Evolutionary conservation across 2,888 invertebrate species (phyloP).

Genomic region (Tenthredo mesomela): DNA sequence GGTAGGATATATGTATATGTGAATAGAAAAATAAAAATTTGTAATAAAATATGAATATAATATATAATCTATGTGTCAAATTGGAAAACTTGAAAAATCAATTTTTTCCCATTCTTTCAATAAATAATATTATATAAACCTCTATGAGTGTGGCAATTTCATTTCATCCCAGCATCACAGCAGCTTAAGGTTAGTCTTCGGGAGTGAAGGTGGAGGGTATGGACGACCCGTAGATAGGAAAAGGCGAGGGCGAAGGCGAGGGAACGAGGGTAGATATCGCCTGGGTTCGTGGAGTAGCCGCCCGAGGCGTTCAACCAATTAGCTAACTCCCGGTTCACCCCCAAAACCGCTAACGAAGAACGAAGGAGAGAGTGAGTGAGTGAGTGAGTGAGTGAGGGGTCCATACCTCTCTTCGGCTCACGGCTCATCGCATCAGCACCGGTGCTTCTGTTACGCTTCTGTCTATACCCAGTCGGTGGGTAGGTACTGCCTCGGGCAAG

Average conservation of each 20-base stretch:
- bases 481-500: slow-evolving; percentile 25
- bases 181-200: slow-evolving; percentile 5
- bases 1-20: not conserved
- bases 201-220: not conserved
- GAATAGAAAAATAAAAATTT: not conserved
- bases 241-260: slow-evolving; percentile 10
- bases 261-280: slow-evolving; percentile 60
- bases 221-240: slow-evolving; percentile 12
- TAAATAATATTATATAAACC: not conserved
- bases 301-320: slow-evolving; percentile 74
- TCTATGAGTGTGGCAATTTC: slow-evolving; percentile 16
- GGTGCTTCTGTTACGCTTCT: slow-evolving; percentile 28
- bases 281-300: slow-evolving; percentile 67
- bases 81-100: not conserved
- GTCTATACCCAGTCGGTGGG: slow-evolving; percentile 13
- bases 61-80: not conserved
- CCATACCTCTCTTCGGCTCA: slow-evolving; percentile 1
- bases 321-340: slow-evolving; percentile 72
- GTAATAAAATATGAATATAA: not conserved
- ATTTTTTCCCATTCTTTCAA: not conserved
- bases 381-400: slow-evolving; percentile 2
- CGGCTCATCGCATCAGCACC: slow-evolving; percentile 39
- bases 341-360: slow-evolving; percentile 72
- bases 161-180: not conserved
- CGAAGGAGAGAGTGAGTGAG: slow-evolving; percentile 56